phyloP scores from a whole-genome alignment of 2,113 vertebrate species.

The Anser cygnoides region DNA sequence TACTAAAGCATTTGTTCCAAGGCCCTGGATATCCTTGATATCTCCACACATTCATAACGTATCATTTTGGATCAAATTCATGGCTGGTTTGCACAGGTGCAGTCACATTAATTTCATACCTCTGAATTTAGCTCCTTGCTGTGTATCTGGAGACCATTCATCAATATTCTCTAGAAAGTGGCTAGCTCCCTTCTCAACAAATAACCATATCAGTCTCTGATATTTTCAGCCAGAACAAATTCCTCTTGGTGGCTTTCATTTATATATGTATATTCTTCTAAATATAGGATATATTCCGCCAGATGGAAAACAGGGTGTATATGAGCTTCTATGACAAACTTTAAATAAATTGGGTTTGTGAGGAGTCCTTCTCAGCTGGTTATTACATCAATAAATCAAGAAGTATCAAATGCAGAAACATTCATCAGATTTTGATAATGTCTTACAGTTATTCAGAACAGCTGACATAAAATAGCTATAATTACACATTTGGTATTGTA shows the following conservation, averaged over 20 bases:
- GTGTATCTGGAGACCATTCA: constrained; percentile 36
- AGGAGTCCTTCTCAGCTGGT: constrained; percentile 34
- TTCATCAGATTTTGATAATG: constrained; percentile 51
- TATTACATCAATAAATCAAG: constrained; percentile 58
- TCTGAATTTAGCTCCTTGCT: constrained; percentile 51
- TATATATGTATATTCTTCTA: constrained; percentile 34
- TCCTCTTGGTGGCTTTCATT: constrained; percentile 43
- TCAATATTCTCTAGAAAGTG: constrained; percentile 40
- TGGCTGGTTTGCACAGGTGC: constrained; percentile 13
- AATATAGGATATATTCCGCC: constrained; percentile 26
- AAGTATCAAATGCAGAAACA: constrained; percentile 19
- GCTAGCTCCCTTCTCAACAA: constrained; percentile 32
- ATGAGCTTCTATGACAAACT: constrained; percentile 26
- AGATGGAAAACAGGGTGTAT: background rate
- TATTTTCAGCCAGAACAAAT: constrained; percentile 55
- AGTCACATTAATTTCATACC: constrained; percentile 55
- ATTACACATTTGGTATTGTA: constrained; percentile 38
- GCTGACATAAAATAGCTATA: constrained; percentile 38
- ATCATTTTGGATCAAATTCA: constrained; percentile 40
- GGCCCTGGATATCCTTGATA: background rate
- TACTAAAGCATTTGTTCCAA: background rate
- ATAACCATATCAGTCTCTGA: constrained; percentile 15
- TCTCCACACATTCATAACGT: background rate
- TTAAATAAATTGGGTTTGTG: constrained; percentile 42
- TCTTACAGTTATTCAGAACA: constrained; percentile 24